These are phyloP conservation scores for Danio albolineatus DNA, from an alignment of 2,797 vertebrate genomes.

Conservation along the genomic window DNA sequence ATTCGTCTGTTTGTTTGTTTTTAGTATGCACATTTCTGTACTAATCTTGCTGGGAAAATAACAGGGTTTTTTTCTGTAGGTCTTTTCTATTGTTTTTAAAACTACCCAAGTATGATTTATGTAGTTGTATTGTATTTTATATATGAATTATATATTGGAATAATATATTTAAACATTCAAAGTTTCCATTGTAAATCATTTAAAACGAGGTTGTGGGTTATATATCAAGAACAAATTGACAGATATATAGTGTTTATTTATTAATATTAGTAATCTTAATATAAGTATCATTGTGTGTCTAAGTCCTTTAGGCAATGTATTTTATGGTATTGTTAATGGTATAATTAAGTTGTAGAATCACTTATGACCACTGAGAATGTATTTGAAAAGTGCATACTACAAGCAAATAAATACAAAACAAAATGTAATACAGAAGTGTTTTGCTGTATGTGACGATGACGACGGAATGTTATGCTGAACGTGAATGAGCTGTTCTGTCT, in stretches of 20 bases:
- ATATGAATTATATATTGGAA: too few relatives aligned
- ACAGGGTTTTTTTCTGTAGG: background rate
- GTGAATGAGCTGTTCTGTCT: constrained; percentile 1
- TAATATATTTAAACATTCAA: too few relatives aligned
- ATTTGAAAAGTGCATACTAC: background rate
- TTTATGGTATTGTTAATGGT: too few relatives aligned
- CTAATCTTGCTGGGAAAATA: background rate
- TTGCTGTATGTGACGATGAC: background rate
- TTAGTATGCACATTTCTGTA: background rate
- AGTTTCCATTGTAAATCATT: too few relatives aligned
- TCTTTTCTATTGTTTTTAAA: background rate
- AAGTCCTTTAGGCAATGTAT: too few relatives aligned
- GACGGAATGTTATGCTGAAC: constrained; percentile 11
- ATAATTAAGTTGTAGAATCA: too few relatives aligned
- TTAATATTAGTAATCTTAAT: too few relatives aligned
- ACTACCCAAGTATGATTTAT: background rate
- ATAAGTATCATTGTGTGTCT: too few relatives aligned
- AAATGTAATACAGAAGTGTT: background rate
- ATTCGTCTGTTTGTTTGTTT: background rate
- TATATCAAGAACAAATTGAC: too few relatives aligned
- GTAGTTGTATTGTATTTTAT: too few relatives aligned
- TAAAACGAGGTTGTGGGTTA: too few relatives aligned
- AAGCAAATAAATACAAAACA: background rate
- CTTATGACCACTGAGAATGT: background rate
- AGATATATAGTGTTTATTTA: too few relatives aligned